Conservation (phyloP, 64 coral and sea anemone genomes). For the Acropora tenuis region DNA sequence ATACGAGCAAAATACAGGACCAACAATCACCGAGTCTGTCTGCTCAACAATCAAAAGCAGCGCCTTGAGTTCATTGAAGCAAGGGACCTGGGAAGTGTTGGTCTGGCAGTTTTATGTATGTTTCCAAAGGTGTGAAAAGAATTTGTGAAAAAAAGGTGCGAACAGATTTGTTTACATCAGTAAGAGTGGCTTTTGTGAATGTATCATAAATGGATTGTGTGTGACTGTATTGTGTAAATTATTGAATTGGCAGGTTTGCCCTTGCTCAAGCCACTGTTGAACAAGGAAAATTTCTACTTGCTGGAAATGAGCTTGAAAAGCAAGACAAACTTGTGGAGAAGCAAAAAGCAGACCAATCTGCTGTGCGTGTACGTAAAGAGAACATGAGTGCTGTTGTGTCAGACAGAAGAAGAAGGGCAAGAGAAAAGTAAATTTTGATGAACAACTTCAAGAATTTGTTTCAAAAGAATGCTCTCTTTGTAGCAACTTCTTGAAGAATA, state of each 20-base stretch:
- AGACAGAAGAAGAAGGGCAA: conserved; percentile 82
- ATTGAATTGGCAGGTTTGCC: conserved; percentile 75
- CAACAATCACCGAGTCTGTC: too few relatives aligned
- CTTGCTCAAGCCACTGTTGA: conserved; percentile 93
- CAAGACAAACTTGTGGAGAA: conserved; percentile 81
- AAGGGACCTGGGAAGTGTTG: too few relatives aligned
- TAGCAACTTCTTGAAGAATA: too few relatives aligned
- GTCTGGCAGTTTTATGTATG: too few relatives aligned
- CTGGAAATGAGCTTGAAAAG: conserved; percentile 92
- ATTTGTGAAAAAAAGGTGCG: too few relatives aligned
- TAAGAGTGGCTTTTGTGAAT: too few relatives aligned
- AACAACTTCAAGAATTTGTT: neutral
- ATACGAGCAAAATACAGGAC: too few relatives aligned
- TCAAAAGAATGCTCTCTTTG: neutral
- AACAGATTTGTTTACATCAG: too few relatives aligned
- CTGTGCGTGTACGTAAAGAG: conserved; percentile 81
- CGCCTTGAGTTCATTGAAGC: too few relatives aligned
- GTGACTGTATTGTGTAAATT: neutral
- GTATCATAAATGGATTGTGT: too few relatives aligned
- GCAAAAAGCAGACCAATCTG: conserved; percentile 77
- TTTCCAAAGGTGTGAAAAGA: too few relatives aligned
- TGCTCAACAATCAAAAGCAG: too few relatives aligned
- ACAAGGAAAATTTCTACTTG: conserved; percentile 93
- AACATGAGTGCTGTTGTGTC: conserved; percentile 63
- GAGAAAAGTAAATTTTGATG: conserved; percentile 81